Percentiles rank a stretch among this genome's conserved stretches.
Evolutionary conservation across 2,797 vertebrate genomes (phyloP).

Genomic region (Paratrypauchen microcephalus): DNA sequence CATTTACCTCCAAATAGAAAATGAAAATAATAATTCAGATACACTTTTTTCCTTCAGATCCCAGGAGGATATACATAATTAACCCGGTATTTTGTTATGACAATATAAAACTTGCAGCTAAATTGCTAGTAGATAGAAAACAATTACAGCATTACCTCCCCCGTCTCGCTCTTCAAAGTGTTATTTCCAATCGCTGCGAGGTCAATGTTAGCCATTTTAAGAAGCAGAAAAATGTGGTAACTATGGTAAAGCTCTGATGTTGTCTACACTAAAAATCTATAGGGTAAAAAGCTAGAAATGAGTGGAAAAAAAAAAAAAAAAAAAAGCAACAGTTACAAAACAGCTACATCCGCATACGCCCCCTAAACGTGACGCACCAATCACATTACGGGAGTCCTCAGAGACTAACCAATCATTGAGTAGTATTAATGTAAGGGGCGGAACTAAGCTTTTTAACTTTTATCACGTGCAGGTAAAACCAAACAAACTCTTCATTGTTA

Average conservation of each 20-base stretch:
- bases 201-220: constrained; percentile 73
- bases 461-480: not conserved
- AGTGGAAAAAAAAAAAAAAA: not conserved
- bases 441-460: constrained; percentile 10
- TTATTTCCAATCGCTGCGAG: constrained; percentile 74
- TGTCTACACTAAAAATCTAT: not conserved
- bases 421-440: not conserved
- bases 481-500: not conserved
- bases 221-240: not conserved
- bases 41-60: no score
- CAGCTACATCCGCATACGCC: constrained; percentile 53
- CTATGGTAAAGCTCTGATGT: not conserved
- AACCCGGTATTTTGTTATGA: not conserved
- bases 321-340: constrained; percentile 50
- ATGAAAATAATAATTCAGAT: no score
- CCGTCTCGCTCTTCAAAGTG: constrained; percentile 73
- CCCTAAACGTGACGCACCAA: constrained; percentile 34
- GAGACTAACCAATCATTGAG: constrained; percentile 55
- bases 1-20: no score
- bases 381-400: constrained; percentile 3
- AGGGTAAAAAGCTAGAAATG: not conserved
- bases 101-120: not conserved
- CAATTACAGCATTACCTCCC: constrained; percentile 67
- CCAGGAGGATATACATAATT: not conserved
- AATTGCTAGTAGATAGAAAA: not conserved